These are phyloP conservation scores for Synodontis membranacea DNA, from an alignment of 2,113 vertebrate species.

Conservation along the genomic window DNA sequence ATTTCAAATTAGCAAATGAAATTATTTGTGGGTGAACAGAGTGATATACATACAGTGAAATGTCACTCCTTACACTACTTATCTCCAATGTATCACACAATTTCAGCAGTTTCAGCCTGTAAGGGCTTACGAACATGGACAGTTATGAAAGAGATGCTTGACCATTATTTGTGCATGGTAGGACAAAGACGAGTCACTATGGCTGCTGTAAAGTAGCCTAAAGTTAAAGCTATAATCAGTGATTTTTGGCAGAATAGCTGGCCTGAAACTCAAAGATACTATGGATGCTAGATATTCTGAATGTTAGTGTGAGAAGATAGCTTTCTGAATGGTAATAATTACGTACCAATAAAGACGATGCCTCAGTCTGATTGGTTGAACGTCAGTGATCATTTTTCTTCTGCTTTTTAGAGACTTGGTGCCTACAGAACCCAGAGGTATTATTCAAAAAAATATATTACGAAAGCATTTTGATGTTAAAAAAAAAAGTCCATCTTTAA, in stretches of 20 bases:
- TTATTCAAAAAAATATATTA: neutral
- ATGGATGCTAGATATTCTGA: neutral
- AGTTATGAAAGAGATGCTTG: neutral
- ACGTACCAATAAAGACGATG: neutral
- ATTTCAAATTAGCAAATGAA: no score
- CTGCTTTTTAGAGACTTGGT: neutral
- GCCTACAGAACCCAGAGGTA: neutral
- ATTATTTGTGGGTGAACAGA: no score
- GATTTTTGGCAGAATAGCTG: neutral
- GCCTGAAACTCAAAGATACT: neutral
- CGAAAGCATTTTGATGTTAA: neutral
- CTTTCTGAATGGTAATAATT: neutral
- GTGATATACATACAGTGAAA: no score
- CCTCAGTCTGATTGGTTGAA: neutral
- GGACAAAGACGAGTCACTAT: neutral
- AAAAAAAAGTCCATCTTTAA: neutral
- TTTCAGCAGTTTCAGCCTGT: neutral
- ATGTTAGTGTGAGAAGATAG: neutral
- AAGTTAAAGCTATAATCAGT: neutral
- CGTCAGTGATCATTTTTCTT: neutral
- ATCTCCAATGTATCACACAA: neutral
- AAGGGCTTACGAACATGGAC: neutral
- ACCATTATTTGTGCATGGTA: neutral
- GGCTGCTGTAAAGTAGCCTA: neutral
- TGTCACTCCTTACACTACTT: neutral